Evolutionary conservation across 2,888 invertebrate genomes (phyloP), one percentile per base, ranked within the genome.

Genomic region (Lepidochitona cinerea): DNA sequence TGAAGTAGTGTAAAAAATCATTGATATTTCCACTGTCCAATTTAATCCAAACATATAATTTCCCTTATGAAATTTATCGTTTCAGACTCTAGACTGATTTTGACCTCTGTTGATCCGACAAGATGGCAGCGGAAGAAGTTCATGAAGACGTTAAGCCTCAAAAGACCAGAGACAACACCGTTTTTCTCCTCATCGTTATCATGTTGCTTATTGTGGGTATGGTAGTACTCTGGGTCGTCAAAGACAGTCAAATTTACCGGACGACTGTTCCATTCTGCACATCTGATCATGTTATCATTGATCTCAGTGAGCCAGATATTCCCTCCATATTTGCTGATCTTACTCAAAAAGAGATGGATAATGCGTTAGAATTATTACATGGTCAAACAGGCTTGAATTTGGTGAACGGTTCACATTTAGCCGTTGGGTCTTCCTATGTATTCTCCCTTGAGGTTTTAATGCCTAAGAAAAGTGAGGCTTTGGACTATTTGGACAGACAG

Each of bases 311-410:
- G 68, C 76, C 81, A 0, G 68, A 73, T 9, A 71, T 73, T 7
- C 84, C 82, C 0, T 75, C 80, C 4, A 79, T 82, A 1, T 84
- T 84, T 66, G 76, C 77, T 32, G 83, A 83, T 70, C 73, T 84
- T 18, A 83, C 83, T 1, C 59, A 72, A 18, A 68, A 71, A 7
- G 84, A 84, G 72, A 75, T 81, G 7, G 9, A 64, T 23, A 74
- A 72, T 2, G 18, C 82, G 14, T 67, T 76, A 65, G 18, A 72
- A 12, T 82, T 71, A 33, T 70, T 84, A 7, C 71, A 74, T 64
- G 68, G 68, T 2, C 67, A 77, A n/a, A 73, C 72, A n/a, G 72
- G 73, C 26, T 75, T 83, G 3, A 79, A 79, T 64, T 73, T 81
- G 7, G n/a, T 32, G n/a, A 5, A 12, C 32, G 29, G 59, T 1